Conservation (phyloP, 2,113 vertebrate species). For the Alethe diademata region DNA sequence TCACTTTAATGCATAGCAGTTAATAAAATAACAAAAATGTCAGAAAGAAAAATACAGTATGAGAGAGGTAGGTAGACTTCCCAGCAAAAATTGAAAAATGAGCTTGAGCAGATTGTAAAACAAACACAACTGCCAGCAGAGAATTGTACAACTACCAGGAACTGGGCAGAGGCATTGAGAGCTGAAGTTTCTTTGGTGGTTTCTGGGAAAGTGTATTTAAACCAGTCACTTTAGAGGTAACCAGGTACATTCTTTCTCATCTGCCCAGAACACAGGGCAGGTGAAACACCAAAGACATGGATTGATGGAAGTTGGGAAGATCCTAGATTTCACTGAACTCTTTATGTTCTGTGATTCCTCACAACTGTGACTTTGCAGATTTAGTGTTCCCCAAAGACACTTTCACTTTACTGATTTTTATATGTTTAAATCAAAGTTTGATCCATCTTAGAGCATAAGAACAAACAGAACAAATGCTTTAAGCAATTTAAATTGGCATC, state of each 20-base stretch:
- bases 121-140: not conserved
- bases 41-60: slow-evolving; percentile 10
- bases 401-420: not conserved
- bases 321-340: not conserved
- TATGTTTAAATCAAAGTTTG: not conserved
- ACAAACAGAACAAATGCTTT: not conserved
- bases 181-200: not conserved
- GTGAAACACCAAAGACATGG: not conserved
- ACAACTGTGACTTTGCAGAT: not conserved
- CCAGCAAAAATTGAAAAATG: not conserved
- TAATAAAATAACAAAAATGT: slow-evolving; percentile 21
- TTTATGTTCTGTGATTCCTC: not conserved
- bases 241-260: not conserved
- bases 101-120: not conserved
- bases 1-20: not conserved
- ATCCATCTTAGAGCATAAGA: not conserved
- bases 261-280: not conserved
- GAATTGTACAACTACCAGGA: not conserved
- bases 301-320: not conserved
- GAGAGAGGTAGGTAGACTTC: not conserved
- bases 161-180: not conserved
- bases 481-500: not conserved
- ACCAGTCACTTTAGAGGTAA: not conserved
- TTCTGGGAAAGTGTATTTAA: not conserved
- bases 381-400: not conserved